Evolutionary conservation across 2,888 invertebrate genomes (phyloP), one percentile per base, ranked within the genome.

Genomic region (Lasioglossum figueresi): DNA sequence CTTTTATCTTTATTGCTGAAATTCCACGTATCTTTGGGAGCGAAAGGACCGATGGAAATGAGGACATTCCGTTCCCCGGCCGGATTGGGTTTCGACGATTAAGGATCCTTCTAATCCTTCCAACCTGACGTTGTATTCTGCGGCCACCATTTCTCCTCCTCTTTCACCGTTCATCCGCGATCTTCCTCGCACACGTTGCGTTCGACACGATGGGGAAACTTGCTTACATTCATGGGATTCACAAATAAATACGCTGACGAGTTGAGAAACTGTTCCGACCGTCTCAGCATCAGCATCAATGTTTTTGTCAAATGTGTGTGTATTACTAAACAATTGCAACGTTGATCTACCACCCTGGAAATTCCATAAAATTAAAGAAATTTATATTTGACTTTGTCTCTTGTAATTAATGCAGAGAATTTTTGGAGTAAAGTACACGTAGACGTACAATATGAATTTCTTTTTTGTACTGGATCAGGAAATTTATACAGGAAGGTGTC

Each of bases 1-100:
- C 91, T 91, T 91, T 92, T 92, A 92, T 93, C 92, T 93, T 92
- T 93, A 93, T 93, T 93, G 91, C 88, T 86, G 87, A 91, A 89
- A 93, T 93, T 91, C 91, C 91, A 86, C 87, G 91, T 92, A 92
- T 89, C 91, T 91, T 91, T 80, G 89, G 89, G 84, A 90, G 90
- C 86, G 90, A 88, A 89, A 92, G 88, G 90, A 85, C 87, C 84
- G 85, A 87, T 88, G 90, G 91, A 92, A 93, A 93, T 92, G 93
- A 93, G 92, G 93, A 93, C 92, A 93, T 93, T 93, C 93, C 93
- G 89, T 90, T 90, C 88, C 85, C 88, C 84, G 80, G 83, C 82
- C 85, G 91, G 92, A 93, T 93, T 91, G 91, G 91, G 91, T 90
- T 92, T 90, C 86, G 88, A 90, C 92, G 92, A 92, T 93, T 93